Conservation (phyloP, 2,888 invertebrate species). For the Limenitis camilla region DNA sequence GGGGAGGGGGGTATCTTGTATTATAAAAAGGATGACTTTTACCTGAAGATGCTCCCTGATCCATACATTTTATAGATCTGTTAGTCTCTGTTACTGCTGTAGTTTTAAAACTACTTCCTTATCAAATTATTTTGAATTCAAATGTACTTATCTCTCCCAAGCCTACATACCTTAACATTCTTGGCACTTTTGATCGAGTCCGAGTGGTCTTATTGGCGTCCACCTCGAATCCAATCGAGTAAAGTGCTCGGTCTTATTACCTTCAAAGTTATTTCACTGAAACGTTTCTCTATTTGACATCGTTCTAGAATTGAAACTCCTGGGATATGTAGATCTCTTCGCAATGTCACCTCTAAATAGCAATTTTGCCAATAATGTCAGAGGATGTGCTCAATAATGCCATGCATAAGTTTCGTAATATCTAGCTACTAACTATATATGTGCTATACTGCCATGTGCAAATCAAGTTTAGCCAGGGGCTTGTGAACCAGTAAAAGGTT, state of each 20-base stretch:
- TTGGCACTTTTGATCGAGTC: slow-evolving; percentile 25
- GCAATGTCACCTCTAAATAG: not conserved
- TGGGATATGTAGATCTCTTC: slow-evolving; percentile 9
- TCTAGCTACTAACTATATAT: not conserved
- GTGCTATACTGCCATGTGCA: too few species aligned
- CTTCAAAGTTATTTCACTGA: slow-evolving; percentile 59
- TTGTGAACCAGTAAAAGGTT: too few species aligned
- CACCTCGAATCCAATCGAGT: slow-evolving; percentile 64
- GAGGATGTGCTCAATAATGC: too few species aligned
- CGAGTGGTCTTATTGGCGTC: slow-evolving; percentile 41
- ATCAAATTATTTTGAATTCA: not conserved
- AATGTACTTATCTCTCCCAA: not conserved
- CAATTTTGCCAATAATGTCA: not conserved
- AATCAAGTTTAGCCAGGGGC: too few species aligned
- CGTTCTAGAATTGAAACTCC: slow-evolving; percentile 26
- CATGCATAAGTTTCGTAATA: not conserved
- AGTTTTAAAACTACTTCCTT: not conserved
- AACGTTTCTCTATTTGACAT: slow-evolving; percentile 62
- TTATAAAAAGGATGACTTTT: too few species aligned
- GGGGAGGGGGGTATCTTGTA: too few species aligned
- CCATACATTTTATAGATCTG: too few species aligned
- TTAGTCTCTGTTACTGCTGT: too few species aligned
- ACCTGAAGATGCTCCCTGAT: too few species aligned
- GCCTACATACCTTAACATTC: slow-evolving; percentile 1
- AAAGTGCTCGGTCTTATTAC: slow-evolving; percentile 52